Evolutionary conservation across 1,140 invertebrate species (phyloP).

Genomic region (Brachionus manjavacas): DNA sequence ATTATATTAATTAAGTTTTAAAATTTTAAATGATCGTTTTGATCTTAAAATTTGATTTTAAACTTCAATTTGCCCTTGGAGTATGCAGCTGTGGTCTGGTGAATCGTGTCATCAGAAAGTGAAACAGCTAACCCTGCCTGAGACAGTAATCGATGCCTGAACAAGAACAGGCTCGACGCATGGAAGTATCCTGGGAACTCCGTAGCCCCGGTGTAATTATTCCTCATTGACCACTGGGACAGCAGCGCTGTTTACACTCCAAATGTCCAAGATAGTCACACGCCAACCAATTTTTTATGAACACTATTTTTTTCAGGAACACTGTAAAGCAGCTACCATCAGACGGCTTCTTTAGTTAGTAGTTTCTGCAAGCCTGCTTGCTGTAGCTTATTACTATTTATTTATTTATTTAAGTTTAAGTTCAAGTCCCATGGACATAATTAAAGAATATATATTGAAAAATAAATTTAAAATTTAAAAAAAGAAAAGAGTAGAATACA

Average conservation of each 20-base stretch:
- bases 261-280: not conserved
- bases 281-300: not conserved
- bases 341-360: not conserved
- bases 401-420: no score
- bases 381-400: not conserved
- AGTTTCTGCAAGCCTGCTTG: not conserved
- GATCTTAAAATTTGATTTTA: no score
- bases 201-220: not conserved
- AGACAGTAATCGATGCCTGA: no score
- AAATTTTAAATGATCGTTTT: no score
- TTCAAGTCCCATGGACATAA: no score
- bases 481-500: no score
- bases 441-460: no score
- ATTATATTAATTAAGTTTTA: no score
- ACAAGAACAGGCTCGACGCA: not conserved
- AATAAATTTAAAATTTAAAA: no score
- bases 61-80: no score
- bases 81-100: not conserved
- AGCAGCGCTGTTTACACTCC: not conserved
- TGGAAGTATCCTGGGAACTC: not conserved
- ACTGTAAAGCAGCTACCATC: not conserved
- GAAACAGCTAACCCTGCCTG: no score
- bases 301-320: not conserved
- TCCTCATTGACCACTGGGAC: not conserved
- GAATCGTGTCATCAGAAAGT: no score